phyloP scores from a whole-genome alignment of 1,140 invertebrate species.

The Melitaea cinxia region DNA sequence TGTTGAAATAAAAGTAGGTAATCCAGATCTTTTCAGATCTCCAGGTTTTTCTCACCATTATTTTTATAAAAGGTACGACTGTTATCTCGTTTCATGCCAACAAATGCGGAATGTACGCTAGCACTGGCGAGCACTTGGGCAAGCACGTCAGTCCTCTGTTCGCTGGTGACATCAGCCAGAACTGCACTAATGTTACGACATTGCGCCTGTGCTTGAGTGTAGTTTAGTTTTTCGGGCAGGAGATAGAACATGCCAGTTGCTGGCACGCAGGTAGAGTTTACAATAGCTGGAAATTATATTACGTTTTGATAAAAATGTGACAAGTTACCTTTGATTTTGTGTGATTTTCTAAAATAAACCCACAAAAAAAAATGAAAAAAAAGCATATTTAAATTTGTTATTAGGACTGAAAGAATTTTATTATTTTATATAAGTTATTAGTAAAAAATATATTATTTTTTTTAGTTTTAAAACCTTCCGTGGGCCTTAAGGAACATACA shows the following conservation, averaged over 20 bases:
- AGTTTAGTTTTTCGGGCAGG: constrained; percentile 79
- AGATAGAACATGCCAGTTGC: constrained; percentile 83
- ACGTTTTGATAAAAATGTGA: too few species aligned
- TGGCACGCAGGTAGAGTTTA: constrained; percentile 82
- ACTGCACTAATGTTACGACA: constrained; percentile 82
- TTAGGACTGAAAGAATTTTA: too few species aligned
- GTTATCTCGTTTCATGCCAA: constrained; percentile 79
- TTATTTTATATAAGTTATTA: too few species aligned
- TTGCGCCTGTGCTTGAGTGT: constrained; percentile 75
- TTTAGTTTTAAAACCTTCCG: too few species aligned
- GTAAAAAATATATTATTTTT: too few species aligned
- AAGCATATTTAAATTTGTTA: too few species aligned
- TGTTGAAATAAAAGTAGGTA: too few species aligned
- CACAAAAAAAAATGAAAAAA: too few species aligned
- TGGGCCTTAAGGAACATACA: too few species aligned
- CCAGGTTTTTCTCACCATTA: constrained; percentile 44
- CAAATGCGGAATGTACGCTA: constrained; percentile 69
- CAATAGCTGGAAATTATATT: constrained; percentile 67
- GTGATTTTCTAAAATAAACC: too few species aligned
- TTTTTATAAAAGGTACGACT: constrained; percentile 43
- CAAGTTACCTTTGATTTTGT: too few species aligned
- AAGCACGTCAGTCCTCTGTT: constrained; percentile 82
- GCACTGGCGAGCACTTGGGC: constrained; percentile 66
- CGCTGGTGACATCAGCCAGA: constrained; percentile 83
- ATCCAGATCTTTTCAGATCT: too few species aligned